Evolutionary conservation across 2,113 vertebrate species (phyloP), one percentile per base, ranked within the genome.

Genomic region (Elaphurus davidianus): DNA sequence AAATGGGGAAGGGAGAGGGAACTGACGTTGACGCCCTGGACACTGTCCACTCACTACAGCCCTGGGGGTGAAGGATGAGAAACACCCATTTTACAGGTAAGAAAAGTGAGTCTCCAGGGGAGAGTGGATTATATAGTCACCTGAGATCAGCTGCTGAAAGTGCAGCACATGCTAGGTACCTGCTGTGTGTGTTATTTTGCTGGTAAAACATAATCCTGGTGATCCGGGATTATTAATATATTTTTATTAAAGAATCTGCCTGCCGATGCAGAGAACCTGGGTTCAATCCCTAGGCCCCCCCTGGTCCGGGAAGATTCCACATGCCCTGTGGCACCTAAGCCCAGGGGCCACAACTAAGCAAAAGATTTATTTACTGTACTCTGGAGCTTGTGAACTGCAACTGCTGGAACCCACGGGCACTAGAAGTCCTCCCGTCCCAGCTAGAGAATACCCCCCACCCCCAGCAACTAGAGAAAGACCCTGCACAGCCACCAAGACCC

Each of bases 181-280:
- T 40, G 7, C 36, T 28, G 6, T 14, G 33, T 91, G 19, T 3
- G 36, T 76, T 87, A 81, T 90, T 76, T 94, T 87, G 45, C 78
- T 81, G 19, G 85, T 89, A 82, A 96, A 96, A 92, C 55, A 54
- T 30, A 23, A 10, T 79, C 57, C 33, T 33, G 8, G 78, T 50
- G 28, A 47, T 47, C 27, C 0, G 0, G 45, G 16, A 19, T 67
- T 67, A 67, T 67, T 67, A 67, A 19, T n/a, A n/a, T 67, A n/a
- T 67, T n/a, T 19, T 67, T n/a, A 36, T 67, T 76, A 27, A 78
- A 78, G 27, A 79, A 71, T 76, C 36, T 43, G 36, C 36, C 71
- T 43, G 71, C 23, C 0, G 12, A 76, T 76, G 71, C 71, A 76
- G 40, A 43, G 71, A 43, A 76, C 23, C 21, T 43, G 71, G 71